Conservation (phyloP, 2,797 vertebrate genomes). For the Malurus leucopterus region DNA sequence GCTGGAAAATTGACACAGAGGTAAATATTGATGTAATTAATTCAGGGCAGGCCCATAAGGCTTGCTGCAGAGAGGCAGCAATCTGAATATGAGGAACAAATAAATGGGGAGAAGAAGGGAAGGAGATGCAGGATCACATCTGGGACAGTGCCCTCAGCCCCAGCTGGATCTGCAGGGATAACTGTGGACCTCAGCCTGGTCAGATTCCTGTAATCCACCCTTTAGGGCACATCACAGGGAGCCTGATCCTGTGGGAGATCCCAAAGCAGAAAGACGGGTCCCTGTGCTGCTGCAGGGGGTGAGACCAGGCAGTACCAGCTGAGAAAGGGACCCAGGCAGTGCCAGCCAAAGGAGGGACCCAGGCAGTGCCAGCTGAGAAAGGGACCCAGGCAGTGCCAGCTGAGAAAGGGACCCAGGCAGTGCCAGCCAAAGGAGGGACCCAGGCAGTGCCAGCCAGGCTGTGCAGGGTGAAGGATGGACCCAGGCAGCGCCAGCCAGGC, state of each 20-base stretch:
- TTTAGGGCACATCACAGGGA: background rate
- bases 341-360: background rate
- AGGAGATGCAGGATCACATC: background rate
- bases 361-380: background rate
- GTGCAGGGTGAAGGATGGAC: background rate
- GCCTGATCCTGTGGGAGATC: background rate
- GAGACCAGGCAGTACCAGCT: background rate
- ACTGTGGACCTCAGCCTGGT: background rate
- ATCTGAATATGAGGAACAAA: background rate
- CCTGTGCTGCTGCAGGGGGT: background rate
- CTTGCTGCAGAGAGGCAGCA: background rate
- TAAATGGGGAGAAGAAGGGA: background rate
- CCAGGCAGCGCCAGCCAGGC: background rate
- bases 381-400: background rate
- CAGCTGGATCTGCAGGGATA: background rate
- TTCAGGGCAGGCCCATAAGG: background rate
- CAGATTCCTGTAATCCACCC: fast-evolving
- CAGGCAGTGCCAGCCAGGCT: background rate
- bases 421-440: background rate
- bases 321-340: background rate
- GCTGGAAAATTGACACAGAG: background rate
- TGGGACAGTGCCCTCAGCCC: background rate
- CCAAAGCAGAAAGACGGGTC: background rate
- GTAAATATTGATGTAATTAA: background rate
- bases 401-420: background rate